Conservation (phyloP, 2,797 vertebrate genomes). For the Decapterus maruadsi region DNA sequence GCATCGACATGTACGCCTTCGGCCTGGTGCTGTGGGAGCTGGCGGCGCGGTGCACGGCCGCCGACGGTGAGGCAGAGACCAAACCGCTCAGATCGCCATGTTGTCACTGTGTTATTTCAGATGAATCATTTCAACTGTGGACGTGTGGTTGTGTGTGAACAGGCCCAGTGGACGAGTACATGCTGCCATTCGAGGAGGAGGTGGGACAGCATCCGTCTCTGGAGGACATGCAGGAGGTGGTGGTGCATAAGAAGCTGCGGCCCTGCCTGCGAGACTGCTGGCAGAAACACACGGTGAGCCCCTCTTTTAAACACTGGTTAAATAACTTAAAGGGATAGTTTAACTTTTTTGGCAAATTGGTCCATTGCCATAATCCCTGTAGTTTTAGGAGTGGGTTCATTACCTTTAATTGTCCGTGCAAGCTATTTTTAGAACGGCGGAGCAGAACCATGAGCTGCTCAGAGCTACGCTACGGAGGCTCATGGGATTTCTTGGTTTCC, state of each 20-base stretch:
- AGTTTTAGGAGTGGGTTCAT: no score
- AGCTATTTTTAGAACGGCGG: no score
- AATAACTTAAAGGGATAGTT: no score
- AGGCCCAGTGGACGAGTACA: slow-evolving; percentile 98
- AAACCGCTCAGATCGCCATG: neutral
- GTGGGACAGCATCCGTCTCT: slow-evolving; percentile 97
- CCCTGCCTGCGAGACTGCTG: slow-evolving; percentile 95
- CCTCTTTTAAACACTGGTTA: no score
- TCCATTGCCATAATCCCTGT: no score
- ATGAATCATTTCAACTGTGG: neutral
- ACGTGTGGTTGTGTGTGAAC: neutral
- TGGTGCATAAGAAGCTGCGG: slow-evolving; percentile 98
- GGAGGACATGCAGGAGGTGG: slow-evolving; percentile 99
- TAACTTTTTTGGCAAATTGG: no score
- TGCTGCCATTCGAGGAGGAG: slow-evolving; percentile 98
- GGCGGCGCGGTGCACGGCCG: slow-evolving; percentile 93
- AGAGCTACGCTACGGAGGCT: no score
- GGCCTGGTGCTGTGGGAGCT: slow-evolving; percentile 97
- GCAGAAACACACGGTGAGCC: slow-evolving; percentile 95
- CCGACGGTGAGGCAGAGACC: slow-evolving; percentile 88
- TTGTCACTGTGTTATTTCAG: neutral
- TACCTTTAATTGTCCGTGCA: no score
- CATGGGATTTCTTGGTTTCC: no score
- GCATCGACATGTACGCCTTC: slow-evolving; percentile 98
- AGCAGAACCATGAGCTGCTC: no score